A percentile compares a stretch with the other conserved stretches of the same genome.
Evolutionary conservation across 1,140 invertebrate genomes (phyloP).

Genomic region (Caenorhabditis brenneri): DNA sequence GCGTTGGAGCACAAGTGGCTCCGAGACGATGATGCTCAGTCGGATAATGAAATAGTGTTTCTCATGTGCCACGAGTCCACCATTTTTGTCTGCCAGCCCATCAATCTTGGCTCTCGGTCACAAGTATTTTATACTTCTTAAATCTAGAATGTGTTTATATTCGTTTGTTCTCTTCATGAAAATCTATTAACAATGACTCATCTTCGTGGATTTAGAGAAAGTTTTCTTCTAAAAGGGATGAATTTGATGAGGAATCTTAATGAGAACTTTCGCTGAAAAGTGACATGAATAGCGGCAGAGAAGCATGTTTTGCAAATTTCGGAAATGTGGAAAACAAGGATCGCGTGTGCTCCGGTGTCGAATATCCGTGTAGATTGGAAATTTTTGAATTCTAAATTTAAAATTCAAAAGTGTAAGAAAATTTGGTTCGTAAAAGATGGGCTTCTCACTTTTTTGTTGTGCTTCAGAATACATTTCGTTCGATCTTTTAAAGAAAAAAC

Average conservation of each 20-base stretch:
- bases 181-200: no score
- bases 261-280: slow-evolving; percentile 25
- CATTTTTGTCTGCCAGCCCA: background rate
- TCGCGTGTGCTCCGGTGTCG: slow-evolving; percentile 6
- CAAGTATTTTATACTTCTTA: no score
- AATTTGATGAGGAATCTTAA: slow-evolving; percentile 36
- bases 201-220: no score
- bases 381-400: background rate
- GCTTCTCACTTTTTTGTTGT: no score
- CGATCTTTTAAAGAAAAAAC: background rate
- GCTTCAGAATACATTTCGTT: no score
- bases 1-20: background rate
- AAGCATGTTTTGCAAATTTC: slow-evolving; percentile 23
- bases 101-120: background rate
- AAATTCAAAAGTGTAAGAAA: no score
- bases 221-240: no score
- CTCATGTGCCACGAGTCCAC: background rate
- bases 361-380: background rate
- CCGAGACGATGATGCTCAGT: background rate
- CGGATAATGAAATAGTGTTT: slow-evolving; percentile 33
- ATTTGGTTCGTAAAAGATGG: no score
- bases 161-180: background rate
- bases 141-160: background rate
- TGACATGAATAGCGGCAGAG: background rate
- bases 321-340: background rate